A percentile compares a stretch with the other conserved stretches of the same genome.
These are phyloP conservation scores for Macrophya annulata DNA, from an alignment of 2,888 invertebrate genomes.

Conservation along the genomic window DNA sequence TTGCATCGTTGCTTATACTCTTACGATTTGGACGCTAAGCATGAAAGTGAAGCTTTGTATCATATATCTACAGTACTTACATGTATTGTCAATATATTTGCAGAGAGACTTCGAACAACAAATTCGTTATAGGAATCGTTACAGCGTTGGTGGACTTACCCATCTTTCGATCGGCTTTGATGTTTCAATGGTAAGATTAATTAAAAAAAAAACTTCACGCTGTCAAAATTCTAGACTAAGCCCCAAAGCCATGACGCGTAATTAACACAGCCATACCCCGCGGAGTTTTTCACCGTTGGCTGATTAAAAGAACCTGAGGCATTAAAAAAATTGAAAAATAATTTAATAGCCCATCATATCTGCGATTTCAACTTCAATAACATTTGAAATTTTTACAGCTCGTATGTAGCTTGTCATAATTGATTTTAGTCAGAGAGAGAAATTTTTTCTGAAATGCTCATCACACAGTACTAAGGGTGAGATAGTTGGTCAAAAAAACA, in stretches of 20 bases:
- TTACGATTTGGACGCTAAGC: background rate
- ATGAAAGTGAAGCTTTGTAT: background rate
- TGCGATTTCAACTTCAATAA: background rate
- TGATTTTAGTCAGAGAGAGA: background rate
- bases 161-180: background rate
- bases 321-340: background rate
- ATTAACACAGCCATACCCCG: background rate
- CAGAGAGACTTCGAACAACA: background rate
- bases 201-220: background rate
- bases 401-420: background rate
- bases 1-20: constrained; percentile 16
- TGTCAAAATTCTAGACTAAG: background rate
- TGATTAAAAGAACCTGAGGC: background rate
- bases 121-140: background rate
- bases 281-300: background rate
- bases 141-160: background rate
- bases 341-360: background rate
- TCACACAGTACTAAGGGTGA: background rate
- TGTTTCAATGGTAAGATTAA: background rate
- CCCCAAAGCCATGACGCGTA: background rate
- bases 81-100: background rate
- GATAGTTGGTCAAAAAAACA: background rate
- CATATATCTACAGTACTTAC: background rate
- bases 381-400: background rate
- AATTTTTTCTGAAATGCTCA: background rate